A percentile compares a stretch with the other conserved stretches of the same genome.
Evolutionary conservation across 2,113 vertebrate species (phyloP).

Genomic region (Lasiurus borealis): DNA sequence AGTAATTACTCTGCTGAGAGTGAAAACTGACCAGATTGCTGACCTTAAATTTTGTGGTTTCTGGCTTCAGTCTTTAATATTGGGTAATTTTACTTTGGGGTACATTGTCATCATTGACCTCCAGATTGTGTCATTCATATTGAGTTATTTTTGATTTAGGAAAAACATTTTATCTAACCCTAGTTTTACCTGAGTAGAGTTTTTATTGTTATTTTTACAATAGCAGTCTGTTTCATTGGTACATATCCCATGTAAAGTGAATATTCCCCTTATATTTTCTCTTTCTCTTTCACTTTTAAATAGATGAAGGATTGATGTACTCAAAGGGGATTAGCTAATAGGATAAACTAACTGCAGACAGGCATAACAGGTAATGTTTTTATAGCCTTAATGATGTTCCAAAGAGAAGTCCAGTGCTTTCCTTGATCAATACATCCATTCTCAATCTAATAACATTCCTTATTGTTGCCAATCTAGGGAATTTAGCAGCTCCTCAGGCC

Average conservation of each 20-base stretch:
- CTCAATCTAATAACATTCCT: background rate
- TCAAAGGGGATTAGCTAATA: background rate
- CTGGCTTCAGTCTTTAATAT: background rate
- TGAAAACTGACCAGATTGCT: background rate
- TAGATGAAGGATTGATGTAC: background rate
- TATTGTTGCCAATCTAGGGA: background rate
- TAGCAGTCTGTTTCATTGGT: background rate
- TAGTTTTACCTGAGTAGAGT: background rate
- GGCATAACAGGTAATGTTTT: background rate
- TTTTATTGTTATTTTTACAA: background rate
- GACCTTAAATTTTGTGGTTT: background rate
- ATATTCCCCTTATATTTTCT: background rate
- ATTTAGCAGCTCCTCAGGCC: background rate
- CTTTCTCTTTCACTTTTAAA: background rate
- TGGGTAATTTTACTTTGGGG: background rate
- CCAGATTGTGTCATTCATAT: background rate
- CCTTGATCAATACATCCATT: background rate
- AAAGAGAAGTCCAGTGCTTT: background rate
- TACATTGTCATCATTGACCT: background rate
- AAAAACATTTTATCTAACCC: background rate
- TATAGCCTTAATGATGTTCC: background rate
- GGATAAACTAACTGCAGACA: background rate
- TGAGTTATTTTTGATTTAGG: background rate
- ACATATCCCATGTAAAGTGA: background rate
- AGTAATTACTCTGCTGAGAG: background rate